Evolutionary conservation across 2,113 vertebrate species (phyloP), one percentile per base, ranked within the genome.

Genomic region (Callospermophilus lateralis): DNA sequence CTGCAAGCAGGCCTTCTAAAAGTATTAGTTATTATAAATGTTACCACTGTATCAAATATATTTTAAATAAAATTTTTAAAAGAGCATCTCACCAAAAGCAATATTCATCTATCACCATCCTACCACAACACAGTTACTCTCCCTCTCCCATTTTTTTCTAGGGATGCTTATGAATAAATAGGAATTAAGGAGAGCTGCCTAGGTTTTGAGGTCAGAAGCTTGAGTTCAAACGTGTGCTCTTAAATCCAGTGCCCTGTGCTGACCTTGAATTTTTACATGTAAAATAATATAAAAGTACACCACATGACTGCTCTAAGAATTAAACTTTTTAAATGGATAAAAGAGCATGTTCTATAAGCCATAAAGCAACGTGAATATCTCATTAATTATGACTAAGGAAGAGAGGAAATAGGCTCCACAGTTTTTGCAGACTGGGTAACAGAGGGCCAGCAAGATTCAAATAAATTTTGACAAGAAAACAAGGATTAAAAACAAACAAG

Each of bases 61-160:
- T 85, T 96, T 85, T 65, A 92, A 26, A 32, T 34, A 17, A 94
- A 28, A 65, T 12, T 94, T 96, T 74, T 92, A 76, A 96, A 91
- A 89, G n/a, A 58, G 16, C 10, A 74, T 86, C 30, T 86, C 45
- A 55, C 88, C 30, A 73, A 70, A 83, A 83, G 7, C 48, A 92
- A 11, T 42, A 68, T 81, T 86, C 34, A 51, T 81, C 20, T 94
- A 55, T 89, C 30, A 34, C 42, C 39, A 4, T 45, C 37, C 73
- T 32, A 22, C 48, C 16, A 67, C 72, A 77, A 53, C 24, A 45
- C 30, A 61, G 34, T 51, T 78, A 53, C 22, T 76, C 42, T 67
- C 48, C 48, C n/a, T 67, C 34, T 16, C 34, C 34, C 34, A 8
- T 84, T 94, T 73, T 73, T 84, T 84, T 84, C 17, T 53, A 73